Evolutionary conservation across 2,888 invertebrate species (phyloP).

Genomic region (Busseola fusca): DNA sequence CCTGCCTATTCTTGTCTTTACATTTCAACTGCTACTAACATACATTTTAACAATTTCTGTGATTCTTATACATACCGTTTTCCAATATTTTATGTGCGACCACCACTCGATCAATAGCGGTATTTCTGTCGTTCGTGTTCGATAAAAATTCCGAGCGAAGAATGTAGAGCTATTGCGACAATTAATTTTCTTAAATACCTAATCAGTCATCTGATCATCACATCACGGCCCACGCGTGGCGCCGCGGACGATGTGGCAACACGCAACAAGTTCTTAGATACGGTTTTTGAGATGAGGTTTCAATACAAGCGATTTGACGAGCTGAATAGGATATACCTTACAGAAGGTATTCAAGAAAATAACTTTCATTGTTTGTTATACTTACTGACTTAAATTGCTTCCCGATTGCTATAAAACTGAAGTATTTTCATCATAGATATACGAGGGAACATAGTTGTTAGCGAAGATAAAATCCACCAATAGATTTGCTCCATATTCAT

Average conservation of each 20-base stretch:
- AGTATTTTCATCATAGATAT: not conserved
- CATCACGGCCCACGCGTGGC: conserved; percentile 81
- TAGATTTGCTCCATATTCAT: not conserved
- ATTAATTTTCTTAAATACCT: conserved; percentile 85
- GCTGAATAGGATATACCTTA: conserved; percentile 20
- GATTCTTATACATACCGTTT: conserved; percentile 7
- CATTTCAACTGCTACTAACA: conserved; percentile 1
- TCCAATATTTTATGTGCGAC: conserved; percentile 27
- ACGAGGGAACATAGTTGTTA: not conserved
- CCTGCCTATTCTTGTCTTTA: not conserved
- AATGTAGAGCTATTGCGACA: conserved; percentile 78
- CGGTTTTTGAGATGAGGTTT: conserved; percentile 54
- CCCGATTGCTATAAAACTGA: not conserved
- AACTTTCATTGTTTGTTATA: not conserved
- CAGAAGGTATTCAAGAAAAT: conserved; percentile 3
- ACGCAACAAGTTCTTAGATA: conserved; percentile 59
- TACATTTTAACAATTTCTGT: not conserved
- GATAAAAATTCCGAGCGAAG: conserved; percentile 73
- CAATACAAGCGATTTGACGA: conserved; percentile 54
- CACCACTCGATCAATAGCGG: conserved; percentile 44
- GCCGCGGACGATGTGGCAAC: conserved; percentile 70
- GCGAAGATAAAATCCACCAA: not conserved
- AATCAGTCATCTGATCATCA: conserved; percentile 86
- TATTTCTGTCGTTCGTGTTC: conserved; percentile 61
- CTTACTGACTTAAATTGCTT: conserved; percentile 13